Base-by-base conservation (phyloP, 1,140 invertebrate genomes). In the Drosophila chauvacae region DNA sequence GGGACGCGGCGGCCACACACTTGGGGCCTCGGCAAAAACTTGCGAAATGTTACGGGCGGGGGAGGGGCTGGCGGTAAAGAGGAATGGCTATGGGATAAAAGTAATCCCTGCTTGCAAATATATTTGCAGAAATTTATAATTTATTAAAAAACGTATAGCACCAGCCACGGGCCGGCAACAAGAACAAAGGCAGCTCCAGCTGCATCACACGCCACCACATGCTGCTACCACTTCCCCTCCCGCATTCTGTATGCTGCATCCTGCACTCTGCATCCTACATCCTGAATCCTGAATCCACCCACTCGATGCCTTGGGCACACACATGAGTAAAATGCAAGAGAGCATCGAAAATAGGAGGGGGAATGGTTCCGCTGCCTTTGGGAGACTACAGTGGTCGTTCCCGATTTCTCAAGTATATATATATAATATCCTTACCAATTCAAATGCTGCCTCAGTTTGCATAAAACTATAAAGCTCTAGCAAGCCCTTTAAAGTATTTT, bases 71-170 rank as follows among this genome's bases (percentile, higher is more conserved):
- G 33, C 26, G 61, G 20, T 51, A 73, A 72, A 60, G 51, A 47
- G 73, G 56, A 30, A 60, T 73, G 44, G 64, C 41, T 73, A 66
- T 48, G 61, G 73, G 80, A 82, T 82, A 80, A 77, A 74, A 80
- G 84, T 88, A 87, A 87, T 87, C 84, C 84, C 84, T 77, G 77
- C 85, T 80, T 80, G 84, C 84, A 87, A 87, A 87, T 88, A 87
- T 88, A 87, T 87, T 87, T 87, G 80, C 84, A 81, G 73, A 82
- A 88, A 88, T 88, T 88, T 88, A 88, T 88, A 88, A 88, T 88
- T 88, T 88, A 88, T 88, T 88, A 88, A 88, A 88, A 87, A 88
- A 90, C 66, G 80, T 90, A 79, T 71, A 88, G 80, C 77, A 71
- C 65, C 81, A 88, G 84, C 83, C 77, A 87, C 60, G 80, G 83